Conservation (phyloP, 2,113 vertebrate species). For the Malaclemys terrapin region DNA sequence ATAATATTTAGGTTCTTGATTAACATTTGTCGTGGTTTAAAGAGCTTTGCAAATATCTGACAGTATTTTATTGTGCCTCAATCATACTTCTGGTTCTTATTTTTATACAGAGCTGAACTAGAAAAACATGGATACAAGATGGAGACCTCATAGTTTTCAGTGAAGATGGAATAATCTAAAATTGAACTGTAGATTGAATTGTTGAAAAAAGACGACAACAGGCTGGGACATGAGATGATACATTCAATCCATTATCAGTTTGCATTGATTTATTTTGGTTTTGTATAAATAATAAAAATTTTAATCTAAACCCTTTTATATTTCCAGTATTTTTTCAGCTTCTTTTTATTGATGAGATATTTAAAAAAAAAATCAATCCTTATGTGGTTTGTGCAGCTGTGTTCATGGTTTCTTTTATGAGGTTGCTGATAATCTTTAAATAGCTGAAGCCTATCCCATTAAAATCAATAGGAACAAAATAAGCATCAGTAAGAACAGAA, state of each 20-base stretch:
- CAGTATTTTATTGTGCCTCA: not conserved
- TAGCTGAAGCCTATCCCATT: not conserved
- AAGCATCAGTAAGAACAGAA: not conserved
- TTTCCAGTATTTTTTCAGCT: conserved; percentile 19
- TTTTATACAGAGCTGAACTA: conserved; percentile 91
- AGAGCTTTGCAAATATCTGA: not conserved
- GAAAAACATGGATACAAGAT: conserved; percentile 99
- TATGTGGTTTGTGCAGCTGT: not conserved
- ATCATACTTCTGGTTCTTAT: conserved; percentile 36
- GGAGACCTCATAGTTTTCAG: conserved; percentile 93
- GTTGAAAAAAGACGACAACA: conserved; percentile 31
- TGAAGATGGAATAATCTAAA: conserved; percentile 42
- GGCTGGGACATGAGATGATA: conserved; percentile 37
- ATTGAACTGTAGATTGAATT: conserved; percentile 70
- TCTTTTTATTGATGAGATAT: not conserved
- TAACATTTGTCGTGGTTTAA: not conserved
- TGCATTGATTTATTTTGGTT: conserved; percentile 67
- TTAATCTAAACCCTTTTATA: conserved; percentile 42
- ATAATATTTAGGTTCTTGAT: not conserved
- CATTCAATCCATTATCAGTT: conserved; percentile 36
- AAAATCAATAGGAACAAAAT: not conserved
- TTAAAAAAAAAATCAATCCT: not conserved
- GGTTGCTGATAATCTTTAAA: not conserved
- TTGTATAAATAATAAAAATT: conserved; percentile 78
- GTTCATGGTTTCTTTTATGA: not conserved